Evolutionary conservation across 1,140 invertebrate genomes (phyloP), one percentile per base, ranked within the genome.

Genomic region (Ctenoplectra terminalis): DNA sequence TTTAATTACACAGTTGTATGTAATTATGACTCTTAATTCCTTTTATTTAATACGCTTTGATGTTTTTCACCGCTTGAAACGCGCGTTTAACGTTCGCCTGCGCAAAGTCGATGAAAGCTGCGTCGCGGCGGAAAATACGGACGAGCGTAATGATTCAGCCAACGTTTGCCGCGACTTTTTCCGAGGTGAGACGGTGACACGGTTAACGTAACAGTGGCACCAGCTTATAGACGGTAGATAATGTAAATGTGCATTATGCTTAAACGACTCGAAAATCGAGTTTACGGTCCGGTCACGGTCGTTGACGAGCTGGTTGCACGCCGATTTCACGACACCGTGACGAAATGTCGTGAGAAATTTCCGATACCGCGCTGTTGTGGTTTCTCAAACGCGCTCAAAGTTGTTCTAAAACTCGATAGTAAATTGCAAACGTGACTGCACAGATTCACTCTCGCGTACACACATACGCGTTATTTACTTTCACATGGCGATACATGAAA

Each of bases 361-460:
- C 61, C 70, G 72, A 85, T 87, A 79, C 69, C 50, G 58, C 43
- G 37, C 7, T 63, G 58, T 48, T 50, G 71, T 29, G 40, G 71
- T 40, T 76, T 76, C 60, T 50, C 26, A n/a, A 80, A 69, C 60
- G 70, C 46, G 60, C 54, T n/a, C 74, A 64, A 26, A 31, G 52
- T 58, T 80, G 75, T 69, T 77, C 64, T 20, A 83, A 83, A 86
- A 75, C 70, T 80, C 43, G 43, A 56, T 61, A 54, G 58, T 60
- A 75, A 64, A 67, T 40, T 74, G 69, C 63, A 71, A 70, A 85
- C 83, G 83, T 72, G 84, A 74, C 71, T 60, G n/a, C n/a, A n/a
- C n/a, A 34, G 15, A 31, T 48, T 31, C 15, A 56, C 26, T 17
- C 20, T 43, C 43, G n/a, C 50, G 15, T 7, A 13, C n/a, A 23